A percentile compares a stretch with the other conserved stretches of the same genome.
Evolutionary conservation across 2,797 vertebrate species (phyloP).

Genomic region (Pipistrellus kuhlii): DNA sequence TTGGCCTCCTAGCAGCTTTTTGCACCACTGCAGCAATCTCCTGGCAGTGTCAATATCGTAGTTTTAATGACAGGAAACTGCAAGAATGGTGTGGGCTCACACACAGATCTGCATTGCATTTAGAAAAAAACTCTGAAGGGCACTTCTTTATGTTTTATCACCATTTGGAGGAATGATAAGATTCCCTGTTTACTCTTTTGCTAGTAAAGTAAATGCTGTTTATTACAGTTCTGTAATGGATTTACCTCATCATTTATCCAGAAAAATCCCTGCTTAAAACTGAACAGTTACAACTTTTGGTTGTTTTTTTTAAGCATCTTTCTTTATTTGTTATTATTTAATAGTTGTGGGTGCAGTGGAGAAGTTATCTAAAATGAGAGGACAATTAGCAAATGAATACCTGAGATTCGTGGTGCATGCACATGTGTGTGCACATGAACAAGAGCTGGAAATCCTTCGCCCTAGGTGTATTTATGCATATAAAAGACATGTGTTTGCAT

Average conservation of each 20-base stretch:
- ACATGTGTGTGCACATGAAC: background rate
- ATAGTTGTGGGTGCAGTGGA: background rate
- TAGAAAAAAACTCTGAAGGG: background rate
- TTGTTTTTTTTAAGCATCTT: background rate
- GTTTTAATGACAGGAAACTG: slow-evolving; percentile 4
- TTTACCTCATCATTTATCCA: background rate
- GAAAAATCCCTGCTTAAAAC: slow-evolving; percentile 32
- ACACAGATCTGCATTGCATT: background rate
- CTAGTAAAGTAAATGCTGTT: slow-evolving; percentile 30
- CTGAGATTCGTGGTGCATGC: background rate
- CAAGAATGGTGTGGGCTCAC: background rate
- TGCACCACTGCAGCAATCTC: background rate
- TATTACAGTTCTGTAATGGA: background rate
- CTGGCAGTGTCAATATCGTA: background rate
- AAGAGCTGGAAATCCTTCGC: background rate
- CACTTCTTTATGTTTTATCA: background rate
- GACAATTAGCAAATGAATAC: background rate
- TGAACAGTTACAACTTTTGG: background rate
- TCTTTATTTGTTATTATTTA: background rate
- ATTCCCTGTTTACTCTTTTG: background rate
- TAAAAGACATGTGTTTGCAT: slow-evolving; percentile 12
- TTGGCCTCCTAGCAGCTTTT: background rate
- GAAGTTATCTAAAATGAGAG: background rate
- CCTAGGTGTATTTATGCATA: background rate
- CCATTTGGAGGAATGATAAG: background rate